Base-by-base conservation (phyloP, 2,797 vertebrate species). In the Falco rusticolus region DNA sequence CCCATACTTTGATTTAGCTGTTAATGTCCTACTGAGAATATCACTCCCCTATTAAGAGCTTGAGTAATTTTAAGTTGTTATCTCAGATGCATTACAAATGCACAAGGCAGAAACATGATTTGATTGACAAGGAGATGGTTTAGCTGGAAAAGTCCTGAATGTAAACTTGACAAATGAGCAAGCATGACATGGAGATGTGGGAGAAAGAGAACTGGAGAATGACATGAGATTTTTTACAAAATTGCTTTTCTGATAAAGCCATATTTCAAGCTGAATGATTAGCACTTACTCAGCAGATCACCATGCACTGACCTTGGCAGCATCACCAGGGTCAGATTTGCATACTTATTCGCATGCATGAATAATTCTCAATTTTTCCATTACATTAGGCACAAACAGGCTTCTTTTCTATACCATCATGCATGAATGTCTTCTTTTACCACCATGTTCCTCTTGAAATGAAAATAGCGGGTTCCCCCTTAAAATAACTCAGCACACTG, bases 261-360 rank as follows among this genome's bases (percentile, higher is more conserved):
- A 75, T 41, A 66, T 96, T 96, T 97, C 84, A 93, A 57, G 79
- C 75, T 93, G 86, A 96, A 74, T 70, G 80, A 89, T 93, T 87
- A 93, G 59, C 41, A 87, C 87, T 96, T 96, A 76, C 65, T 96
- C 93, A 95, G 90, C 87, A 97, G 93, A 92, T 93, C 69, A 80
- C 51, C 50, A 41, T 47, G 60, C 61, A 43, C 33, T 72, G 87
- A 96, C 93, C 79, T 94, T 95, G 76, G 54, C 69, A 90, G 41
- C 59, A 87, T 87, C 39, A 78, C 33, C 17, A 9, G 71, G 65
- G 84, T 96, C 78, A 89, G 26, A 95, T 90, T 94, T 96, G 64
- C 70, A 91, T 86, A 65, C 20, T 29, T 66, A 96, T 86, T 96
- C 50, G 87, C 63, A 94, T 71, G 83, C 37, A 70, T 71, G 88